phyloP scores from a whole-genome alignment of 2,113 vertebrate species.

The Lipophrys pholis region DNA sequence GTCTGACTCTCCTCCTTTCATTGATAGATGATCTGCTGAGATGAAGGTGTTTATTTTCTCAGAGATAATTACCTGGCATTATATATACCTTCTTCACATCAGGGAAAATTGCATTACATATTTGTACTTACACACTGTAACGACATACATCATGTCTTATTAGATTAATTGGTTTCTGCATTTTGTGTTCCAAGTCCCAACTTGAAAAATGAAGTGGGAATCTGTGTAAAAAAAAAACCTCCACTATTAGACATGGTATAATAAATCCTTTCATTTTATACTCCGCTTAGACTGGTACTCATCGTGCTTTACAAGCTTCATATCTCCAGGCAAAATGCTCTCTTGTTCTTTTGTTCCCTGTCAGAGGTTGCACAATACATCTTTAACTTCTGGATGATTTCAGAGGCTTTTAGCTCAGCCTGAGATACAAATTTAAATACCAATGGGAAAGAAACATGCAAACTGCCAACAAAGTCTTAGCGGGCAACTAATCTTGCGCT shows the following conservation, averaged over 20 bases:
- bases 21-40: too few relatives aligned
- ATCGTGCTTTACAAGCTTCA: conserved; percentile 25
- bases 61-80: too few relatives aligned
- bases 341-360: conserved; percentile 51
- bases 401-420: conserved; percentile 44
- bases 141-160: too few relatives aligned
- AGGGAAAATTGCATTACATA: too few relatives aligned
- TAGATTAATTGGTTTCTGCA: too few relatives aligned
- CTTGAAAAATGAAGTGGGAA: neutral
- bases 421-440: conserved; percentile 57
- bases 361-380: conserved; percentile 39
- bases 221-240: conserved; percentile 9
- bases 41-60: too few relatives aligned
- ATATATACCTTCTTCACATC: too few relatives aligned
- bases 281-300: conserved; percentile 16
- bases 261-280: conserved; percentile 33
- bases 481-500: conserved; percentile 52
- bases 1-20: too few relatives aligned
- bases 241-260: conserved; percentile 11
- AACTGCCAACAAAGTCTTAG: conserved; percentile 49
- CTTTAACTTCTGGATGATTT: conserved; percentile 53
- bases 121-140: too few relatives aligned
- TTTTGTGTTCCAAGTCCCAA: too few relatives aligned
- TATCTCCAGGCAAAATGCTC: conserved; percentile 42
- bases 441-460: conserved; percentile 33